A percentile compares a stretch with the other conserved stretches of the same genome.
phyloP scores from a whole-genome alignment of 2,113 vertebrate genomes.

The Galeopterus variegatus region DNA sequence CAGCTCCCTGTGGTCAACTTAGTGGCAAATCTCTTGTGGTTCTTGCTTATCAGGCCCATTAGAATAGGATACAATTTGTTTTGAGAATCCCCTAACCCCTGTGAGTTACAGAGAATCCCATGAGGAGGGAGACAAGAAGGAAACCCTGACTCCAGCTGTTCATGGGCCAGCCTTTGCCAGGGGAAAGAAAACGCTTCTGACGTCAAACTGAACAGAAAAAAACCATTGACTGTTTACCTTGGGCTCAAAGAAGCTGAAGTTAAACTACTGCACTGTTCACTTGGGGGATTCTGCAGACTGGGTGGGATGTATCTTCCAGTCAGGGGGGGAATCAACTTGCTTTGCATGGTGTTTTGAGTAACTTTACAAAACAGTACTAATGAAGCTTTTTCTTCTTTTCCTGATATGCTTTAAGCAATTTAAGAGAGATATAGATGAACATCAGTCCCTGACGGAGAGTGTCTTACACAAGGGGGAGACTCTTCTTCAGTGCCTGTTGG shows the following conservation, averaged over 20 bases:
- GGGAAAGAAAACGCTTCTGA: background rate
- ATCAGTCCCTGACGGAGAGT: constrained; percentile 90
- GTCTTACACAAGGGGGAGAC: constrained; percentile 92
- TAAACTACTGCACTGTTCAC: background rate
- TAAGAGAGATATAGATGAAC: constrained; percentile 91
- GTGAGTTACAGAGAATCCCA: background rate
- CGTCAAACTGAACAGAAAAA: background rate
- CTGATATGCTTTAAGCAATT: constrained; percentile 89
- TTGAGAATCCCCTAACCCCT: background rate
- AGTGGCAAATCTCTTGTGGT: background rate
- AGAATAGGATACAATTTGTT: background rate
- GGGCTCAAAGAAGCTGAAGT: background rate
- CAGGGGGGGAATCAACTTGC: background rate
- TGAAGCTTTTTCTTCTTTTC: background rate
- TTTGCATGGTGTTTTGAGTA: background rate
- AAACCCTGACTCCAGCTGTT: background rate
- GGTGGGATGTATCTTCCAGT: background rate
- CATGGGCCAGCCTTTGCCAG: background rate
- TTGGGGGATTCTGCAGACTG: background rate
- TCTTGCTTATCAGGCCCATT: background rate
- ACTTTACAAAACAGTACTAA: constrained; percentile 6
- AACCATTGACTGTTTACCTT: background rate
- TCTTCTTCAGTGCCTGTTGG: constrained; percentile 92
- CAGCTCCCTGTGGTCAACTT: background rate
- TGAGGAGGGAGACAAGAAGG: background rate